These are phyloP conservation scores for Shinisaurus crocodilurus DNA, from an alignment of 2,113 vertebrate genomes.

Conservation along the genomic window DNA sequence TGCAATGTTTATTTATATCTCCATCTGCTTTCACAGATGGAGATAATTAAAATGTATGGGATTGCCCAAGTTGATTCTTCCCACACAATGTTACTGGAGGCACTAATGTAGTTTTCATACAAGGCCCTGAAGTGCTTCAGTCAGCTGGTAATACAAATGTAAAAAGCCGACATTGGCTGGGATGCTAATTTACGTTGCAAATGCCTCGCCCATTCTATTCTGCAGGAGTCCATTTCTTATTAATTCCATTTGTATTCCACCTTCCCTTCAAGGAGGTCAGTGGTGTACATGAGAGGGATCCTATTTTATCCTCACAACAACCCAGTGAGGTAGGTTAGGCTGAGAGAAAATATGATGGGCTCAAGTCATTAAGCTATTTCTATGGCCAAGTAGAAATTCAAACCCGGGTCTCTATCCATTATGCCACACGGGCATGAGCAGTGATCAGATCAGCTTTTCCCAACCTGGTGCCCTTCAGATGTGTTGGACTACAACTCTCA, in stretches of 20 bases:
- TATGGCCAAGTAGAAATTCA: not conserved
- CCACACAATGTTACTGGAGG: constrained; percentile 20
- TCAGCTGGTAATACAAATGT: not conserved
- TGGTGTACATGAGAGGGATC: not conserved
- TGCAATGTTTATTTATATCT: constrained; percentile 41
- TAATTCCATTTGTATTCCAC: not conserved
- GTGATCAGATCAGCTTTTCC: no score
- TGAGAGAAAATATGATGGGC: not conserved
- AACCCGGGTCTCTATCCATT: not conserved
- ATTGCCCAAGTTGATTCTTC: constrained; percentile 44
- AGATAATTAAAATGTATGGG: constrained; percentile 8
- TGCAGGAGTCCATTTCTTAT: not conserved
- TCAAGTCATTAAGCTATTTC: not conserved
- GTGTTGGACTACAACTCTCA: no score
- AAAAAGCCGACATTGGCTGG: not conserved
- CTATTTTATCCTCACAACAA: not conserved
- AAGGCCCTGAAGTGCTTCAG: not conserved
- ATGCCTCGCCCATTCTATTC: not conserved
- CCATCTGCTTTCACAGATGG: constrained; percentile 47
- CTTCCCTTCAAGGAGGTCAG: not conserved
- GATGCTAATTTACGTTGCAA: not conserved
- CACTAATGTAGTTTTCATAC: not conserved
- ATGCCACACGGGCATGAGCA: not conserved
- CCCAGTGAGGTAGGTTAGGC: no score
- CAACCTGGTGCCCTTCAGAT: no score